Evolutionary conservation across 2,797 vertebrate species (phyloP).

Genomic region (Diglossa cyanea): DNA sequence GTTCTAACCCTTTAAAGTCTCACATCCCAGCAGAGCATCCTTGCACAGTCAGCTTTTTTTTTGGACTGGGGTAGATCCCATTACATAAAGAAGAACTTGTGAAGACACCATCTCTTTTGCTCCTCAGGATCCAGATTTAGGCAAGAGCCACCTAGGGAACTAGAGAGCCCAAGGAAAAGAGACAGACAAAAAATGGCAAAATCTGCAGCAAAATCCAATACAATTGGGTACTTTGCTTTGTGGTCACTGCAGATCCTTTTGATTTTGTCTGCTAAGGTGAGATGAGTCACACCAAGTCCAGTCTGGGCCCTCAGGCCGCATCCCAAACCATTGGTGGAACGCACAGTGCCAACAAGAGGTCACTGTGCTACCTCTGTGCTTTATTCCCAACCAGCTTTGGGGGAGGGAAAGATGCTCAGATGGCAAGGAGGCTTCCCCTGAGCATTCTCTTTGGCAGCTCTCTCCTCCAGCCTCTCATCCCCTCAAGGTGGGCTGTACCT

Average conservation of each 20-base stretch:
- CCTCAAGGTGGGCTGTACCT: slow-evolving; percentile 69
- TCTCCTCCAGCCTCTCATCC: neutral
- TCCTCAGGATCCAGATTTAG: neutral
- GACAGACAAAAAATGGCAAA: neutral
- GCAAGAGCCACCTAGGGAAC: neutral
- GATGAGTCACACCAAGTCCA: rapidly evolving
- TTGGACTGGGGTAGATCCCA: neutral
- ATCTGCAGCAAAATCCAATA: neutral
- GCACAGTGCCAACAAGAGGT: neutral
- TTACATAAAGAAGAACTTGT: neutral
- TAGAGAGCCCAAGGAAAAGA: neutral
- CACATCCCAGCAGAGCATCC: neutral
- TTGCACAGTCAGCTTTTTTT: neutral
- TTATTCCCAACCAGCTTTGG: neutral
- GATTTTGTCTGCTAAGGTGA: neutral
- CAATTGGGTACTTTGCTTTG: neutral
- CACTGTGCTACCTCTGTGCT: neutral
- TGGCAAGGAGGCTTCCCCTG: neutral
- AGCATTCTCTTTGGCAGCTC: neutral
- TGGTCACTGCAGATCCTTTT: neutral
- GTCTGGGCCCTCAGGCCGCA: neutral
- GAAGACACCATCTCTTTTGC: neutral
- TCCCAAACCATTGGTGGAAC: neutral
- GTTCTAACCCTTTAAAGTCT: neutral
- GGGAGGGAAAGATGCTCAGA: neutral